Percentiles rank a stretch among this genome's conserved stretches.
Evolutionary conservation across 2,888 invertebrate genomes (phyloP).

Genomic region (Dasysyrphus tricinctus): DNA sequence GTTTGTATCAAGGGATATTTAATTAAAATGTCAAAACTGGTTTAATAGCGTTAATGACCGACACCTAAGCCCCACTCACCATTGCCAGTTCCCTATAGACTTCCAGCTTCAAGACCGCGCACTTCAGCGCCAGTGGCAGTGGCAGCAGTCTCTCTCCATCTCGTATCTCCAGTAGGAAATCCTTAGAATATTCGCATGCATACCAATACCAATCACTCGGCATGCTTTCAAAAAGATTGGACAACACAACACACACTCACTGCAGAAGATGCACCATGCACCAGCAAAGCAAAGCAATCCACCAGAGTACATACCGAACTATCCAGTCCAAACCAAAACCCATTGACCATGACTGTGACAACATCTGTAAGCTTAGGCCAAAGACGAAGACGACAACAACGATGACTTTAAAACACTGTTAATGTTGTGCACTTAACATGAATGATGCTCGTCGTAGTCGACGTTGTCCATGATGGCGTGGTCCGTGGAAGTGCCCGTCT

Average conservation of each 20-base stretch:
- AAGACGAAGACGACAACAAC: constrained; percentile 65
- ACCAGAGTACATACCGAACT: background rate
- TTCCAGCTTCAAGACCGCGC: background rate
- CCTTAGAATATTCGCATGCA: constrained; percentile 69
- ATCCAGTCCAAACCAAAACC: constrained; percentile 38
- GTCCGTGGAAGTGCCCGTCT: constrained; percentile 17
- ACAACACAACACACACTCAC: constrained; percentile 1
- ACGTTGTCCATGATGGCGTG: constrained; percentile 11
- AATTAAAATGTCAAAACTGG: constrained; percentile 84
- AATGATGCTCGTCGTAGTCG: constrained; percentile 64
- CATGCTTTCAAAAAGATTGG: constrained; percentile 48
- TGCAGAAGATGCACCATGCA: constrained; percentile 1
- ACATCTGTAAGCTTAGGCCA: constrained; percentile 68
- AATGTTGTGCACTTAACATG: constrained; percentile 75
- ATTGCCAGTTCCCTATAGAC: constrained; percentile 1
- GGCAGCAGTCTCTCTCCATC: background rate
- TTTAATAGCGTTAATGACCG: constrained; percentile 84
- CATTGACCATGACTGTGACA: constrained; percentile 71
- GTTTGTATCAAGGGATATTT: constrained; percentile 77
- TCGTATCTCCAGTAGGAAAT: constrained; percentile 65
- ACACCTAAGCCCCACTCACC: constrained; percentile 77
- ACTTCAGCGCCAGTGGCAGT: background rate
- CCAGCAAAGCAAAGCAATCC: background rate
- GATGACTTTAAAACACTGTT: constrained; percentile 69
- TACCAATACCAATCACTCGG: constrained; percentile 64